Conservation (phyloP, 2,113 vertebrate genomes). For the Steatornis caripensis region DNA sequence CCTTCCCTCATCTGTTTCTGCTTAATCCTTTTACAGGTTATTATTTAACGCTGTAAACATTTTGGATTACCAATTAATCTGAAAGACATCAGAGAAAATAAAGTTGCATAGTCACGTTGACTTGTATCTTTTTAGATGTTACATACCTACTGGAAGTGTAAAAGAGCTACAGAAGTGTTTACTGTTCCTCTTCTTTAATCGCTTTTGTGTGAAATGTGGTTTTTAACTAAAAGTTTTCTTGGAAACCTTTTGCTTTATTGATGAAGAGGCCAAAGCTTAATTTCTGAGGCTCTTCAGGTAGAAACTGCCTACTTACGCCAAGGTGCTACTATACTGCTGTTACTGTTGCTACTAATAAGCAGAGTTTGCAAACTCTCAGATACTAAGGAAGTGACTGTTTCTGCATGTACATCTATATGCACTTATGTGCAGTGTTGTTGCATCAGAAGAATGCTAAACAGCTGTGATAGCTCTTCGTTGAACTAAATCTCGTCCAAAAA, state of each 20-base stretch:
- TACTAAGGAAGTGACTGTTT: background rate
- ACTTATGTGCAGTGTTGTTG: background rate
- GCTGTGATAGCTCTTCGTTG: background rate
- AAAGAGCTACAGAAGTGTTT: background rate
- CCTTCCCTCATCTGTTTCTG: background rate
- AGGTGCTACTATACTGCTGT: background rate
- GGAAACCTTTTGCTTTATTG: background rate
- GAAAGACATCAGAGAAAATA: background rate
- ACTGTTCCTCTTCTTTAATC: background rate
- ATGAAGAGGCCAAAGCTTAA: background rate
- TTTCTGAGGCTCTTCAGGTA: background rate
- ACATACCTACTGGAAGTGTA: background rate
- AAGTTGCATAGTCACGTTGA: background rate
- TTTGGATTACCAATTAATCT: slow-evolving; percentile 16
- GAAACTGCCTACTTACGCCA: background rate
- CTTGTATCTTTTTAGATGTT: background rate
- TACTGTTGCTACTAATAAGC: background rate
- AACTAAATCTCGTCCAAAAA: background rate
- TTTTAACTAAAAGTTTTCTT: background rate
- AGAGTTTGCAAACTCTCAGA: background rate
- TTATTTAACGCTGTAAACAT: slow-evolving; percentile 13
- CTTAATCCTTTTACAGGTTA: background rate
- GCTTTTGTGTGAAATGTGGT: background rate
- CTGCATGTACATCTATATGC: background rate
- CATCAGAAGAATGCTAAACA: background rate